Conservation (phyloP, 2,888 invertebrate genomes). For the Pediacus dermestoides region DNA sequence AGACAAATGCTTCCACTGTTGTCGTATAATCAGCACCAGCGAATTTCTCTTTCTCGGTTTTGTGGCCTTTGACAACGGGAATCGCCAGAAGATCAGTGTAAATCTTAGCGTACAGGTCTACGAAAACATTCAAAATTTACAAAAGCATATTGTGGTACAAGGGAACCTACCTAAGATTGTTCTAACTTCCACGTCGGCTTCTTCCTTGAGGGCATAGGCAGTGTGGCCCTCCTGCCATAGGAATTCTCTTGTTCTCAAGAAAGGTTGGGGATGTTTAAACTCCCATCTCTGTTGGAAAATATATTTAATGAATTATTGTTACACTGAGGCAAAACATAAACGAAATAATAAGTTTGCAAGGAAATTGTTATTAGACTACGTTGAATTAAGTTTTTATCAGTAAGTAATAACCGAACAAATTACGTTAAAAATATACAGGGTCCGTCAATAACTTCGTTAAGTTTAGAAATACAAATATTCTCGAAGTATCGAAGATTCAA, state of each 20-base stretch:
- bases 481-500: too few relatives aligned
- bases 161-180: conserved; percentile 59
- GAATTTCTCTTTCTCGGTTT: conserved; percentile 99
- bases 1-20: conserved; percentile 93
- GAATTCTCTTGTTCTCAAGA: conserved; percentile 96
- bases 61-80: conserved; percentile 92
- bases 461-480: too few relatives aligned
- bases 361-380: too few relatives aligned
- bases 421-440: too few relatives aligned
- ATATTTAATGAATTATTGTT: too few relatives aligned
- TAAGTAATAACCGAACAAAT: too few relatives aligned
- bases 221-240: conserved; percentile 99
- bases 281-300: conserved; percentile 99
- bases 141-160: background rate
- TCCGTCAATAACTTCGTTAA: too few relatives aligned
- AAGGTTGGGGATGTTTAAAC: conserved; percentile 99
- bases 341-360: too few relatives aligned
- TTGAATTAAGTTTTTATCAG: too few relatives aligned
- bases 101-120: conserved; percentile 83
- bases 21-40: conserved; percentile 97
- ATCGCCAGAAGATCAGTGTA: conserved; percentile 91
- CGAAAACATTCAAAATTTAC: conserved; percentile 22
- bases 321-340: too few relatives aligned
- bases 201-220: conserved; percentile 78
- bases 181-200: conserved; percentile 87